Percentiles rank a stretch among this genome's conserved stretches.
phyloP scores from a whole-genome alignment of 2,888 invertebrate genomes.

The Xanthia icteritia region DNA sequence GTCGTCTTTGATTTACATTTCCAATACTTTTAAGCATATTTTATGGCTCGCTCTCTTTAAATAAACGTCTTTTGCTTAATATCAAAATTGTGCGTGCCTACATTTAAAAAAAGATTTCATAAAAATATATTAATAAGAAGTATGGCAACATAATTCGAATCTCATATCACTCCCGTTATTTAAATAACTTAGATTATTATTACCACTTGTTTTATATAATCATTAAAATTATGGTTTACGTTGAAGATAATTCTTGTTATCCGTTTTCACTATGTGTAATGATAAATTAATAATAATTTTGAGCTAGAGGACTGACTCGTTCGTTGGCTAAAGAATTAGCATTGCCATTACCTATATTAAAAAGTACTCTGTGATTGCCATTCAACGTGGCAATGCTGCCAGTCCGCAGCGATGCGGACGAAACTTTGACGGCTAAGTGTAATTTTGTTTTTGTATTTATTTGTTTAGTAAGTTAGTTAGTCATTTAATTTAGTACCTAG shows the following conservation, averaged over 20 bases:
- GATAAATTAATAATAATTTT: no score
- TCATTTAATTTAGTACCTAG: no score
- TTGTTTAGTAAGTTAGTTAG: no score
- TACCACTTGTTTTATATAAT: background rate
- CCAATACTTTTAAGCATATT: background rate
- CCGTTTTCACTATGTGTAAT: background rate
- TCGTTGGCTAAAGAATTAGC: no score
- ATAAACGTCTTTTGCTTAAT: background rate
- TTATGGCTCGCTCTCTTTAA: background rate
- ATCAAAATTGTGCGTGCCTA: background rate
- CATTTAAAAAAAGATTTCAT: background rate
- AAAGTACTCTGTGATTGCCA: no score
- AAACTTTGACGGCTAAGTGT: no score
- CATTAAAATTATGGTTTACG: background rate
- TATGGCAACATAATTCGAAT: no score
- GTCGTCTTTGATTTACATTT: background rate
- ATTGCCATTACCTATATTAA: no score
- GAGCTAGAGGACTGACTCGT: no score
- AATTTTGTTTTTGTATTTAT: no score
- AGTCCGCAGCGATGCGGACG: no score
- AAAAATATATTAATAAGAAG: background rate
- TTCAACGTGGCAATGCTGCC: no score
- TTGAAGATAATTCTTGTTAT: background rate
- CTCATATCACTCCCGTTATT: background rate
- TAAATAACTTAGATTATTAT: background rate